Evolutionary conservation across 2,113 vertebrate species (phyloP).

Genomic region (Alligator mississippiensis): DNA sequence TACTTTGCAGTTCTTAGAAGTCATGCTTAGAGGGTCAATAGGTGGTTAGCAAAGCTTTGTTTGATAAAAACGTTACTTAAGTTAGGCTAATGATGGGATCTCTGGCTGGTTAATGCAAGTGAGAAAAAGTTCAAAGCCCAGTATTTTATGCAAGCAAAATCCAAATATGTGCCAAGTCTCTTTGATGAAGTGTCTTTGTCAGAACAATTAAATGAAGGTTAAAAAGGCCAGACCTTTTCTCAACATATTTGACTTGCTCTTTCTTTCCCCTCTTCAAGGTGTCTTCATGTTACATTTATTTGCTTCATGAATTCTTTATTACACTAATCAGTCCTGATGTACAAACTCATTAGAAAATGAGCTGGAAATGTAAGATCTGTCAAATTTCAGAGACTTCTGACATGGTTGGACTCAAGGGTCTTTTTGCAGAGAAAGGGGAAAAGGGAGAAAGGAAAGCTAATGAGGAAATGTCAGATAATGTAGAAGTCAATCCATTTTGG

Average conservation of each 20-base stretch:
- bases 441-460: slow-evolving; percentile 61
- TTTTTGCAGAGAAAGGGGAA: slow-evolving; percentile 44
- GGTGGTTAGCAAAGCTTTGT: background rate
- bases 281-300: slow-evolving; percentile 74
- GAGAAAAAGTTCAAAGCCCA: slow-evolving; percentile 46
- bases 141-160: background rate
- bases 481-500: slow-evolving; percentile 36
- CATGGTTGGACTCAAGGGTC: slow-evolving; percentile 50
- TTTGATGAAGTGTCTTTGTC: slow-evolving; percentile 71
- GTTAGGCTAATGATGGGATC: slow-evolving; percentile 36
- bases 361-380: slow-evolving; percentile 74
- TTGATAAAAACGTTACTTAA: background rate
- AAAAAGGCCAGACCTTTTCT: slow-evolving; percentile 69
- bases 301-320: slow-evolving; percentile 85
- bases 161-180: slow-evolving; percentile 55
- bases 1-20: background rate
- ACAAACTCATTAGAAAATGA: slow-evolving; percentile 78
- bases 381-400: slow-evolving; percentile 69
- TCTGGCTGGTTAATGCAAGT: background rate
- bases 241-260: slow-evolving; percentile 55
- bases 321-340: slow-evolving; percentile 76
- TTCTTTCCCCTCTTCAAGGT: slow-evolving; percentile 76
- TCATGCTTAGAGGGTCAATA: background rate
- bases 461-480: slow-evolving; percentile 69
- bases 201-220: slow-evolving; percentile 69